These are phyloP conservation scores for Callopanchax toddi DNA, from an alignment of 2,113 vertebrate genomes.

Conservation along the genomic window DNA sequence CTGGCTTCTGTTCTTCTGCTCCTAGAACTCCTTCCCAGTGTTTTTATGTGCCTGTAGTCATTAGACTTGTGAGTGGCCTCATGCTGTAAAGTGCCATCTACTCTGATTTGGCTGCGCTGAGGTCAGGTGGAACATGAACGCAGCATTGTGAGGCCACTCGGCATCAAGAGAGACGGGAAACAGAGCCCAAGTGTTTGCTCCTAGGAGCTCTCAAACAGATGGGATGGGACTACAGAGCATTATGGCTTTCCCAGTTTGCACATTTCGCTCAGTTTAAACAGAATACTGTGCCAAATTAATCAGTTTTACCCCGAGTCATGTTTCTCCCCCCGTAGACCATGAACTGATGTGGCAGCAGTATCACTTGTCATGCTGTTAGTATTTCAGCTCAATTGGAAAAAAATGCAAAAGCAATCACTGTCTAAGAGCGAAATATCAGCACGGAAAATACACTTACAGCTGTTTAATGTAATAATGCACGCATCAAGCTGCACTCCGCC, in stretches of 20 bases:
- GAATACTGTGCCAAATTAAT: conserved; percentile 25
- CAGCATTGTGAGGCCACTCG: conserved; percentile 42
- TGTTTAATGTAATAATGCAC: conserved; percentile 65
- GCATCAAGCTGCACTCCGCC: conserved; percentile 32
- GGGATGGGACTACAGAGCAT: conserved; percentile 42
- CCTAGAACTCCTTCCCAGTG: not conserved
- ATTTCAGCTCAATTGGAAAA: conserved; percentile 29
- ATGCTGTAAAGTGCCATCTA: conserved; percentile 32
- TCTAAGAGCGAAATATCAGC: conserved; percentile 37
- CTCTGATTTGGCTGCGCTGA: conserved; percentile 32
- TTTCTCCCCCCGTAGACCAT: conserved; percentile 8
- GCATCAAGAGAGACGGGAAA: conserved; percentile 24
- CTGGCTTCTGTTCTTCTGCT: not conserved
- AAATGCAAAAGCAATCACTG: conserved; percentile 13
- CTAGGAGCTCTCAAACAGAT: conserved; percentile 51
- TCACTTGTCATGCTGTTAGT: conserved; percentile 9
- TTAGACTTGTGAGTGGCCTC: conserved; percentile 30
- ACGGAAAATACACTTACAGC: conserved; percentile 53
- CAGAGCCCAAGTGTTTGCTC: conserved; percentile 34
- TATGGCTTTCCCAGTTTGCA: conserved; percentile 37
- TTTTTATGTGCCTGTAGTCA: conserved; percentile 11
- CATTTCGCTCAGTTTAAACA: conserved; percentile 46
- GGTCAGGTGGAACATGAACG: conserved; percentile 57
- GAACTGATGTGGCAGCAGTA: conserved; percentile 15
- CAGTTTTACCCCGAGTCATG: conserved; percentile 32